phyloP scores from a whole-genome alignment of 2,113 vertebrate genomes.

The Manacus vitellinus region DNA sequence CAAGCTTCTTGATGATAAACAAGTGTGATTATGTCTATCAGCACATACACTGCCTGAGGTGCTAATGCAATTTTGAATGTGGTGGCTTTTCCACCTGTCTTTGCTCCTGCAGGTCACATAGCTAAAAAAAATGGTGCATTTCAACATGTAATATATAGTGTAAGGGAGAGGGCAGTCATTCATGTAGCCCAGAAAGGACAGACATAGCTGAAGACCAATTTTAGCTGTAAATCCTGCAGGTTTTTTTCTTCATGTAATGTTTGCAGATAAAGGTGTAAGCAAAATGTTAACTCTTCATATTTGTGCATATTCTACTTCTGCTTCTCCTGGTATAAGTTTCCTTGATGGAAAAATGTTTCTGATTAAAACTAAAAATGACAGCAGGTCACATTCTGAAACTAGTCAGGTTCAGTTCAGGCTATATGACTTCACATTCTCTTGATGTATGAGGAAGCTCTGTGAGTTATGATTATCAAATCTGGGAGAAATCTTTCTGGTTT shows the following conservation, averaged over 20 bases:
- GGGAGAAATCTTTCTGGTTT: neutral
- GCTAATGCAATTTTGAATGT: neutral
- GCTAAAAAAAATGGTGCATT: neutral
- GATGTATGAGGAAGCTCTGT: neutral
- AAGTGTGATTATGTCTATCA: neutral
- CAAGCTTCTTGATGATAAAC: neutral
- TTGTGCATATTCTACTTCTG: neutral
- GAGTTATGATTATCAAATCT: neutral
- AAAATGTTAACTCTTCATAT: neutral
- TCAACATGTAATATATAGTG: neutral
- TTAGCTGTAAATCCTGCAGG: neutral
- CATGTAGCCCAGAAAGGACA: neutral
- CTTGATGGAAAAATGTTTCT: neutral
- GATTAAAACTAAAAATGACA: neutral
- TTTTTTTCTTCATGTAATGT: neutral
- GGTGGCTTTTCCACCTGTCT: neutral
- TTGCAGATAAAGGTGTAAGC: neutral
- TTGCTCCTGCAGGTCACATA: neutral
- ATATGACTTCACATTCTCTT: neutral
- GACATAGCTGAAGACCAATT: neutral
- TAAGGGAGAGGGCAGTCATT: neutral
- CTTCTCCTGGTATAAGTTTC: neutral
- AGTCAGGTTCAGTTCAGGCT: neutral
- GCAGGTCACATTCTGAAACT: neutral
- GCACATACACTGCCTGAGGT: neutral